Evolutionary conservation across 2,888 invertebrate species (phyloP).

Genomic region (Eurytoma californica): DNA sequence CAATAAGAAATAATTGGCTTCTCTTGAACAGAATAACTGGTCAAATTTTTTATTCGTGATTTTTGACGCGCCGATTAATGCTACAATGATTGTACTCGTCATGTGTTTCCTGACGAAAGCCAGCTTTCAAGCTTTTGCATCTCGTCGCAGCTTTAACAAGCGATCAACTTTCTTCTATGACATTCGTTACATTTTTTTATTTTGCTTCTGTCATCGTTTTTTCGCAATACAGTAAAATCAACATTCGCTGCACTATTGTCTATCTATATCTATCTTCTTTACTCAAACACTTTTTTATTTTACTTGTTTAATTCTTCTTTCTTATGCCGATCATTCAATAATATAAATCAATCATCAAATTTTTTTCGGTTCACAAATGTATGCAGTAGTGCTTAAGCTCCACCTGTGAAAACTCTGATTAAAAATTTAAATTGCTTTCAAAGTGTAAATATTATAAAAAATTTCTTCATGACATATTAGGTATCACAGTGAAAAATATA

Average conservation of each 20-base stretch:
- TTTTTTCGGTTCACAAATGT: slow-evolving; percentile 57
- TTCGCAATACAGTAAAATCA: slow-evolving; percentile 53
- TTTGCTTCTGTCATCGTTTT: slow-evolving; percentile 56
- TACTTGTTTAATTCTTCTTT: slow-evolving; percentile 49
- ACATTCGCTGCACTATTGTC: slow-evolving; percentile 56
- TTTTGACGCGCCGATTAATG: neutral
- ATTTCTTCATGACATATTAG: too few relatives aligned
- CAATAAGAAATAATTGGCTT: too few relatives aligned
- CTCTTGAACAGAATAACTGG: too few relatives aligned
- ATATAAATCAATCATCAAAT: slow-evolving; percentile 70
- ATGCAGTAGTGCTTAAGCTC: neutral
- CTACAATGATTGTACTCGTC: slow-evolving; percentile 43
- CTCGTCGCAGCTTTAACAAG: slow-evolving; percentile 70
- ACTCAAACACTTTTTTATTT: slow-evolving; percentile 51
- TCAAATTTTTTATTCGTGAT: slow-evolving; percentile 9
- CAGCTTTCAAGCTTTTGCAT: slow-evolving; percentile 73
- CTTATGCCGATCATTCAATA: slow-evolving; percentile 43
- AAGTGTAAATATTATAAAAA: too few relatives aligned
- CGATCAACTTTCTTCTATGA: slow-evolving; percentile 63
- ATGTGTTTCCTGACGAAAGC: slow-evolving; percentile 60
- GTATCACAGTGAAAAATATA: too few relatives aligned
- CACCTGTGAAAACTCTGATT: neutral
- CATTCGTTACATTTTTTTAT: slow-evolving; percentile 56
- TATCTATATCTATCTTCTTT: slow-evolving; percentile 52
- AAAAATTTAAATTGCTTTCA: too few relatives aligned